Evolutionary conservation across 2,888 invertebrate species (phyloP).

Genomic region (Chalcosyrphus nemorum): DNA sequence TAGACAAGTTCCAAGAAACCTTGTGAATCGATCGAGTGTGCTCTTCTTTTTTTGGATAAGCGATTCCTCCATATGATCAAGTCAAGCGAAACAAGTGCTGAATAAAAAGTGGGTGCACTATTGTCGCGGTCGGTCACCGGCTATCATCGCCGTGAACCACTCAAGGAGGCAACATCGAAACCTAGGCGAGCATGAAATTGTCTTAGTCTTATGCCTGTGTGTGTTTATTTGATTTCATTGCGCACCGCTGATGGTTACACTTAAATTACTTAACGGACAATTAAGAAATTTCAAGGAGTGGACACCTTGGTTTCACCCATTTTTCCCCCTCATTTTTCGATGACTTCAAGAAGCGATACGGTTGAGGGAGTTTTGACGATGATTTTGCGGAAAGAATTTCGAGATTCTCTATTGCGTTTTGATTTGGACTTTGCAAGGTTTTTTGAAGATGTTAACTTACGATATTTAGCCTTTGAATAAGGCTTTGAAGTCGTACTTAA

Average conservation of each 20-base stretch:
- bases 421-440: too few species aligned
- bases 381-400: too few species aligned
- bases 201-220: slow-evolving; percentile 33
- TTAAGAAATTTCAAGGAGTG: slow-evolving; percentile 70
- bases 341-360: slow-evolving; percentile 34
- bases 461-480: too few species aligned
- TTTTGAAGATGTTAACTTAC: too few species aligned
- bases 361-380: slow-evolving; percentile 2
- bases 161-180: slow-evolving; percentile 30
- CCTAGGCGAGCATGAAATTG: slow-evolving; percentile 68
- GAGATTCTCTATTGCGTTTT: too few species aligned
- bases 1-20: slow-evolving; percentile 29
- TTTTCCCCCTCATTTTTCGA: slow-evolving; percentile 32
- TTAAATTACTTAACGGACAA: slow-evolving; percentile 65
- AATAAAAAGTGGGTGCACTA: slow-evolving; percentile 61
- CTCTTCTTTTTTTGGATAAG: slow-evolving; percentile 45
- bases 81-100: slow-evolving; percentile 70
- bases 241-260: slow-evolving; percentile 54
- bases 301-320: slow-evolving; percentile 38
- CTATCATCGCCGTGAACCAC: slow-evolving; percentile 41
- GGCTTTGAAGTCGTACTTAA: too few species aligned
- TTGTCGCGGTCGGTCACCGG: slow-evolving; percentile 58
- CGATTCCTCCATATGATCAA: slow-evolving; percentile 61
- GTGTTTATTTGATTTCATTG: slow-evolving; percentile 27
- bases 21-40: neutral